Base-by-base conservation (phyloP, 2,797 vertebrate species). In the Setipinna tenuifilis region DNA sequence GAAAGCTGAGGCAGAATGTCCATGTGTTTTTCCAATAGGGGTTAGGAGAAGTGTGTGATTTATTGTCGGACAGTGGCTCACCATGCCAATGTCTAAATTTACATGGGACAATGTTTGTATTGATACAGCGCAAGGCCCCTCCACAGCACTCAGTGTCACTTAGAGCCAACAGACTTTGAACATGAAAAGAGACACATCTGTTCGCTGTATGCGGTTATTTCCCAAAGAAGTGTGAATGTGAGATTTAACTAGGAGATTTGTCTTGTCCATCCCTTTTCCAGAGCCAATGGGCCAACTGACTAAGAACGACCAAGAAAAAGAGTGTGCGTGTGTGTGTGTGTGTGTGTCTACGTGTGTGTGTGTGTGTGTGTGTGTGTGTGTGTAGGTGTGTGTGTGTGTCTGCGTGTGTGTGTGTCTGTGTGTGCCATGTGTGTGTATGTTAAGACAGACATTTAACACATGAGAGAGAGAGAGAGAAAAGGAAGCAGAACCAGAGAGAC, bases 21-120 rank as follows among this genome's bases (percentile, higher is more conserved):
- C 16, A 75, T 75, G 68, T 75, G 68, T 75, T 75, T 75, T 75
- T 75, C 68, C 68, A 75, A 75, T 75, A 41, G 68, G 68, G 28
- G 17, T 75, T 75, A 54, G 68, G 14, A 4, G 31, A 41, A 75
- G 68, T 75, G 68, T 41, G 17, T 75, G 35, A 75, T 75, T 75
- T 75, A 75, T 75, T 35, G 28, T 75, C 6, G 31, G 68, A 75
- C 68, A 75, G 2, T 75, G 68, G 31, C 4, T 41, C 31, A 16
- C 68, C 28, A 0, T 19, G 31, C 68, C 68, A 75, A 19, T 75
- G 16, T 75, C 68, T 75, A 81, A 44, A 81, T 19, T 41, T 58
- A 82, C 11, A 85, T 0, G 23, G 1, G 50, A 84, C 25, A 84
- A 44, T 75, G 68, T 41, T 17, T 75, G 68, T 75, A 75, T 75